A percentile compares a stretch with the other conserved stretches of the same genome.
These are phyloP conservation scores for Pseudobourletiella spinata DNA, from an alignment of 1,140 invertebrate species.

Conservation along the genomic window DNA sequence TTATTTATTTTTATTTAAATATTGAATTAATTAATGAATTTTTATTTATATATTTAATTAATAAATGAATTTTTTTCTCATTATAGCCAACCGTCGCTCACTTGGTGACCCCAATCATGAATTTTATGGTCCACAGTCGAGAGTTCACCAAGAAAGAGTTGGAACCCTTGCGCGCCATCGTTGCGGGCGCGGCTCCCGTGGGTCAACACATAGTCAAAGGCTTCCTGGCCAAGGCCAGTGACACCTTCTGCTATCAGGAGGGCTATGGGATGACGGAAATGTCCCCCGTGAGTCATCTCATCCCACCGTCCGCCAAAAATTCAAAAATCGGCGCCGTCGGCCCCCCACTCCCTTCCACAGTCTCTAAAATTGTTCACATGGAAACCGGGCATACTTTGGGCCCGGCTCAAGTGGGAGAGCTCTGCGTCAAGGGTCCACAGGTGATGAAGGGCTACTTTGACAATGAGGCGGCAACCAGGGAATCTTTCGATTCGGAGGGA, in stretches of 20 bases:
- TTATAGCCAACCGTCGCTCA: neutral
- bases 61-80: neutral
- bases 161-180: neutral
- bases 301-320: neutral
- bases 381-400: conserved; percentile 40
- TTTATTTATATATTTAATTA: neutral
- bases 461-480: conserved; percentile 49
- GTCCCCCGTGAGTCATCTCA: conserved; percentile 18
- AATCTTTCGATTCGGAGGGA: conserved; percentile 65
- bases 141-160: conserved; percentile 12
- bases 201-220: conserved; percentile 3
- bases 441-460: conserved; percentile 39
- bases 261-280: conserved; percentile 31
- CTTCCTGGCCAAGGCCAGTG: conserved; percentile 1
- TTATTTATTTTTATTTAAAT: neutral
- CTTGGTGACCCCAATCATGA: conserved; percentile 14
- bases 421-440: conserved; percentile 48
- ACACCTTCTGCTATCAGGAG: conserved; percentile 13
- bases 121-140: neutral
- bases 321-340: conserved; percentile 29
- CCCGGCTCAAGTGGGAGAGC: conserved; percentile 44
- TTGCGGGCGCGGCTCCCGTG: conserved; percentile 2
- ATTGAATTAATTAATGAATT: neutral
- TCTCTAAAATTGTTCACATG: conserved; percentile 40
- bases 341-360: conserved; percentile 23